Percentiles rank a stretch among this genome's conserved stretches.
These are phyloP conservation scores for Channa argus DNA, from an alignment of 2,113 vertebrate species.

Conservation along the genomic window DNA sequence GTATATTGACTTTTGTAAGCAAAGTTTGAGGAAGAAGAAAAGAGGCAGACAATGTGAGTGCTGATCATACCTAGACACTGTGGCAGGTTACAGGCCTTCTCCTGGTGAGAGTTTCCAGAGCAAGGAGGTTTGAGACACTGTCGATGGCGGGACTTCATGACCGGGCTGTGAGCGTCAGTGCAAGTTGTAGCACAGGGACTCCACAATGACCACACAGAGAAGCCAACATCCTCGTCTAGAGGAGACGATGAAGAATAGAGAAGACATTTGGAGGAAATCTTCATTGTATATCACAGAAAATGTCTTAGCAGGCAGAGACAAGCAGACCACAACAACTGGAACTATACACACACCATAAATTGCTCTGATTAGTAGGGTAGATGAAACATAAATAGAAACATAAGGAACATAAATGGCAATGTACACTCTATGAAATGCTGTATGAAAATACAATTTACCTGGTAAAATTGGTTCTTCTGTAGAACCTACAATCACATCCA, in stretches of 20 bases:
- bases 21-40: too few relatives aligned
- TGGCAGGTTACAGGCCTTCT: conserved; percentile 88
- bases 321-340: too few relatives aligned
- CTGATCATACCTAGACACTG: conserved; percentile 83
- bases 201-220: conserved; percentile 86
- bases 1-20: too few relatives aligned
- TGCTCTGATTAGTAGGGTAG: too few relatives aligned
- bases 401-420: background rate
- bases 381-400: background rate
- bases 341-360: too few relatives aligned
- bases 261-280: too few relatives aligned
- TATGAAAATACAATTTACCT: conserved; percentile 55
- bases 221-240: conserved; percentile 80
- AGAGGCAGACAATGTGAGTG: background rate
- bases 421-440: background rate
- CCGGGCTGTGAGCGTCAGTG: conserved; percentile 78
- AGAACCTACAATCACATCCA: conserved; percentile 71
- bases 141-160: conserved; percentile 83
- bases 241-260: background rate
- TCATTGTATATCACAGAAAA: too few relatives aligned
- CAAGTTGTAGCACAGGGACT: conserved; percentile 87
- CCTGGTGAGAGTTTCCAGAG: conserved; percentile 80
- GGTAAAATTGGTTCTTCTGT: conserved; percentile 77
- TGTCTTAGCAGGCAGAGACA: too few relatives aligned
- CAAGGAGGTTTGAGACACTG: conserved; percentile 82